Evolutionary conservation across 2,888 invertebrate species (phyloP).

Genomic region (Sussaba pulchella): DNA sequence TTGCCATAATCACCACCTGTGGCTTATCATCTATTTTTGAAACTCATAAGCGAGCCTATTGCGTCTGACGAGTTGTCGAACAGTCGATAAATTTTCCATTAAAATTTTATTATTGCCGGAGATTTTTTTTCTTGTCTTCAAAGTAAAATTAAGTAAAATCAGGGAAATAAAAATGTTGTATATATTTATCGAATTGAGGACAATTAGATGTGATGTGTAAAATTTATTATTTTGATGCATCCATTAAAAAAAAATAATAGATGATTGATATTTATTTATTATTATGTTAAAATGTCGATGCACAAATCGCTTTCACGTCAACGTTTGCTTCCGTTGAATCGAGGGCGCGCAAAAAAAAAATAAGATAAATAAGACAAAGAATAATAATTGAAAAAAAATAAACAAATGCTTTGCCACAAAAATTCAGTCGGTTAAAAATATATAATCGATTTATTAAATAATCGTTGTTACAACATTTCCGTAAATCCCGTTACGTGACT

Average conservation of each 20-base stretch:
- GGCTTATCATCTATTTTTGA: conserved; percentile 9
- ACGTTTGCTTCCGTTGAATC: conserved; percentile 38
- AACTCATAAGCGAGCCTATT: not conserved
- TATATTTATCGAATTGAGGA: too few relatives aligned
- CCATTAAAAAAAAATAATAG: too few relatives aligned
- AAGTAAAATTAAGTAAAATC: too few relatives aligned
- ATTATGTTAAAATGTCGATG: not conserved
- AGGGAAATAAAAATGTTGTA: too few relatives aligned
- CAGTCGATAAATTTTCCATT: not conserved
- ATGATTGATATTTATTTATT: too few relatives aligned
- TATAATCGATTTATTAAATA: conserved; percentile 42
- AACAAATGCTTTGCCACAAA: not conserved
- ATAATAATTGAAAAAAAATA: too few relatives aligned
- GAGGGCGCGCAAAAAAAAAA: conserved; percentile 12
- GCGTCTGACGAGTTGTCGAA: not conserved
- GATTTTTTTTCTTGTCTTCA: too few relatives aligned
- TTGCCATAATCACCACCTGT: conserved; percentile 16
- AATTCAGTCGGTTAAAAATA: not conserved
- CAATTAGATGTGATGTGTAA: too few relatives aligned
- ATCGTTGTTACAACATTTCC: conserved; percentile 34
- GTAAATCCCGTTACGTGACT: conserved; percentile 3
- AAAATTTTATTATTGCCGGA: not conserved
- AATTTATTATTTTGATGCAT: too few relatives aligned
- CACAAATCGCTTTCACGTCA: not conserved
- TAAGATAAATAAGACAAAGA: too few relatives aligned